Base-by-base conservation (phyloP, 2,797 vertebrate species). In the Vespertilio murinus region DNA sequence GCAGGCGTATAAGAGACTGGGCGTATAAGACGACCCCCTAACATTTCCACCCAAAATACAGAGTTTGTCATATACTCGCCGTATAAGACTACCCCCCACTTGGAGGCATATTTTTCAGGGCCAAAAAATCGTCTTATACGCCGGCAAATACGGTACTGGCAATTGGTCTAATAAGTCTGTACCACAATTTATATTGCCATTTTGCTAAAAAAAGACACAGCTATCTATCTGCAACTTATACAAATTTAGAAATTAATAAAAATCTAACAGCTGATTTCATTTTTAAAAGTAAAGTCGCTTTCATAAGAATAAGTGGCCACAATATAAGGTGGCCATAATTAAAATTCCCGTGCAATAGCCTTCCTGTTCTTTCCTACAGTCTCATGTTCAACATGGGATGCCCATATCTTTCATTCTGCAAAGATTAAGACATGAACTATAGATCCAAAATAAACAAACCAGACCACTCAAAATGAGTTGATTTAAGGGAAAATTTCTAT, bases 381-480 rank as follows among this genome's bases (percentile, higher is more conserved):
- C 80, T 54, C 35, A 47, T 75, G 90, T 92, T 88, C 91, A 73
- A 56, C 35, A 56, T 67, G 6, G n/a, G 54, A 28, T 83, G 3
- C 13, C 47, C 6, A 56, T 2, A 47, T 61, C 49, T 38, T 92
- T 94, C 71, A 70, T 40, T 74, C 20, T 65, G 9, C 56, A 88
- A 89, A 94, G 18, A 88, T 38, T 82, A 94, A 90, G 86, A 95
- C 16, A 82, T 42, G 30, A 81, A 59, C 52, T 81, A 84, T 2
- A 93, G 25, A 61, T 38, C 54, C 33, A 81, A 78, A 73, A 93
- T 22, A 80, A 82, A 42, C 65, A 75, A 81, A 64, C 56, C 64
- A 81, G 23, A 61, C 49, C 22, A 88, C 45, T 88, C 81, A 86
- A 92, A 88, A 78, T 69, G 54, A 83, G 5, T 54, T 71, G 64